These are phyloP conservation scores for Herminia tarsipennalis DNA, from an alignment of 2,888 invertebrate genomes.

Conservation along the genomic window DNA sequence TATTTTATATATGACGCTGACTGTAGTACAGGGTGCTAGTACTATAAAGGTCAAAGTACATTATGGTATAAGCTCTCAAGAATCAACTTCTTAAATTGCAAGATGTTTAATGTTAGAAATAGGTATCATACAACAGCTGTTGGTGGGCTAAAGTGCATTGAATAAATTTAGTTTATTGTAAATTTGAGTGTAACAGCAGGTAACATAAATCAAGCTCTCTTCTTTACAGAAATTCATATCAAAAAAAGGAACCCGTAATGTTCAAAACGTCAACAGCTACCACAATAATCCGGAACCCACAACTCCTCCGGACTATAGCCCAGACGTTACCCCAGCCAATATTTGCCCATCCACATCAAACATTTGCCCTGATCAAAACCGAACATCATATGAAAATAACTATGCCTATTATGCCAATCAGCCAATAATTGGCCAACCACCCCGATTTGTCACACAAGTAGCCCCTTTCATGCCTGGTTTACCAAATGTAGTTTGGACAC, in stretches of 20 bases:
- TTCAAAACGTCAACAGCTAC: constrained; percentile 30
- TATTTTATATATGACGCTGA: too few species aligned
- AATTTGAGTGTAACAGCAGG: background rate
- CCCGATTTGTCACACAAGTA: constrained; percentile 34
- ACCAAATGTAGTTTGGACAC: constrained; percentile 44
- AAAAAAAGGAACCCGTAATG: constrained; percentile 18
- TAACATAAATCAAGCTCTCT: background rate
- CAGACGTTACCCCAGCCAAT: background rate
- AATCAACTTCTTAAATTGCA: too few species aligned
- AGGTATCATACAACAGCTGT: background rate
- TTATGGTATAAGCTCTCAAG: too few species aligned
- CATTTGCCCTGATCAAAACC: background rate
- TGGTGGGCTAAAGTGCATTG: too few species aligned
- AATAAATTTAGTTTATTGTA: background rate
- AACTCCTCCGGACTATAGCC: constrained; percentile 40
- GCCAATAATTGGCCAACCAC: constrained; percentile 48
- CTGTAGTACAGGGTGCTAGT: too few species aligned
- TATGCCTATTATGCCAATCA: too few species aligned
- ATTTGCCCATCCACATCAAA: background rate
- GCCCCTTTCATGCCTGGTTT: constrained; percentile 19
- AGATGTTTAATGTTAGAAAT: background rate
- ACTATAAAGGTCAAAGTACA: too few species aligned
- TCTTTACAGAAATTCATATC: constrained; percentile 40
- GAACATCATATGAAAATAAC: background rate
- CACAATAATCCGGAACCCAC: constrained; percentile 54